Conservation (phyloP, 2,113 vertebrate species). For the Equus przewalskii region DNA sequence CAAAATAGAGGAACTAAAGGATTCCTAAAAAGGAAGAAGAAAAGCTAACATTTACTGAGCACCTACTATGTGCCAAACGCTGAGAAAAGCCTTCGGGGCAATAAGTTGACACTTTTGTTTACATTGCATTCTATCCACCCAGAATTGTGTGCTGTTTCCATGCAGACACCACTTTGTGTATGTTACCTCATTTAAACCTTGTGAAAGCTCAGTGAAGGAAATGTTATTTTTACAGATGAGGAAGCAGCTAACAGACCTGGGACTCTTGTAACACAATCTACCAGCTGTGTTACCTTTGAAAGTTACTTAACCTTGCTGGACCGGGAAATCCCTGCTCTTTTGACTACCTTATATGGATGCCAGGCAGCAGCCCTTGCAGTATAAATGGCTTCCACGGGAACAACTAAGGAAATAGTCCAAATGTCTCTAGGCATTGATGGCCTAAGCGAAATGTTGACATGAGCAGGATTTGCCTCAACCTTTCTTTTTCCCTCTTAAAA, state of each 20-base stretch:
- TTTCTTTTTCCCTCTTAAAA: background rate
- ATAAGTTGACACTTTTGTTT: background rate
- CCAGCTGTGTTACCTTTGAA: background rate
- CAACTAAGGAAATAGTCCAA: background rate
- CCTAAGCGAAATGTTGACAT: background rate
- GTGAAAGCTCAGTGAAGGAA: background rate
- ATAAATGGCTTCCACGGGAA: background rate
- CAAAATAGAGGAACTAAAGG: background rate
- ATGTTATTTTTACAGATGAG: conserved; percentile 7
- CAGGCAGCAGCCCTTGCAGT: background rate
- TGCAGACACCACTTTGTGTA: background rate
- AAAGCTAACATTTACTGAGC: conserved; percentile 41
- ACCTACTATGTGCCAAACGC: conserved; percentile 14
- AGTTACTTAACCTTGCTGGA: background rate
- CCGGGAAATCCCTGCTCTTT: background rate
- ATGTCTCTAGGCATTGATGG: background rate
- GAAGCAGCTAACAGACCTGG: background rate
- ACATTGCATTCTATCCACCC: background rate
- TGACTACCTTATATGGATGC: background rate
- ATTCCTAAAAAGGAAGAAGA: conserved; percentile 28
- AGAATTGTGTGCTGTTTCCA: background rate
- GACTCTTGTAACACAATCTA: background rate
- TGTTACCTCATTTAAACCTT: background rate
- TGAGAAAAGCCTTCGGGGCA: background rate
- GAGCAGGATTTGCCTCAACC: background rate